phyloP scores from a whole-genome alignment of 2,797 vertebrate genomes.

The Caiman crocodilus region DNA sequence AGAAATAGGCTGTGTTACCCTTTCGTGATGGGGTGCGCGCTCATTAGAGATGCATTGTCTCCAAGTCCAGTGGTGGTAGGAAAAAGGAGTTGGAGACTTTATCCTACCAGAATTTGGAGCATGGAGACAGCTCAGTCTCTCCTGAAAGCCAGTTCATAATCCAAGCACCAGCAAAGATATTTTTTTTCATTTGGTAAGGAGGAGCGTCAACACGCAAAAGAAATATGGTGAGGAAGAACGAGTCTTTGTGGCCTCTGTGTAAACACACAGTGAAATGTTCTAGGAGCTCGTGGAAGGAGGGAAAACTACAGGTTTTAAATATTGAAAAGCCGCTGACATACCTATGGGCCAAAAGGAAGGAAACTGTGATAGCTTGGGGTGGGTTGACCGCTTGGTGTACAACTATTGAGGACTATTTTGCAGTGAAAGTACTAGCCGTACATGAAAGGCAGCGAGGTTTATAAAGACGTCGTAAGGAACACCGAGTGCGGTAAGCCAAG shows the following conservation, averaged over 20 bases:
- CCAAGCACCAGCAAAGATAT: not conserved
- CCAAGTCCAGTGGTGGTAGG: not conserved
- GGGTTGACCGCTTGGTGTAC: constrained; percentile 21
- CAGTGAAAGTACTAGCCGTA: constrained; percentile 28
- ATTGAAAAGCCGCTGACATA: constrained; percentile 27
- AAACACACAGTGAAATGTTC: not conserved
- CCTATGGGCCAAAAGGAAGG: constrained; percentile 28
- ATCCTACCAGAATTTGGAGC: not conserved
- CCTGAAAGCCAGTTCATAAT: not conserved
- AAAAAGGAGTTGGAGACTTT: not conserved
- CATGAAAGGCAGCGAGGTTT: constrained; percentile 35
- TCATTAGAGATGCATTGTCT: not conserved
- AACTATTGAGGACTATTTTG: constrained; percentile 58
- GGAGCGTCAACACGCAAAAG: not conserved
- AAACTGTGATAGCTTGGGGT: constrained; percentile 32
- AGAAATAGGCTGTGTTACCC: not conserved
- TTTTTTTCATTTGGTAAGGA: not conserved
- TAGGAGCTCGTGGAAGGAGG: not conserved
- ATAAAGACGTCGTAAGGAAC: constrained; percentile 65
- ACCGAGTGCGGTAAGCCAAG: constrained; percentile 53
- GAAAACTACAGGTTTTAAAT: constrained; percentile 1
- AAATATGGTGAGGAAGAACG: not conserved
- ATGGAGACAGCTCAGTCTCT: not conserved
- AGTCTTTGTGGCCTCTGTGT: not conserved
- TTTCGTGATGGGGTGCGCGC: not conserved